Base-by-base conservation (phyloP, 2,113 vertebrate genomes). In the Penelope pileata region DNA sequence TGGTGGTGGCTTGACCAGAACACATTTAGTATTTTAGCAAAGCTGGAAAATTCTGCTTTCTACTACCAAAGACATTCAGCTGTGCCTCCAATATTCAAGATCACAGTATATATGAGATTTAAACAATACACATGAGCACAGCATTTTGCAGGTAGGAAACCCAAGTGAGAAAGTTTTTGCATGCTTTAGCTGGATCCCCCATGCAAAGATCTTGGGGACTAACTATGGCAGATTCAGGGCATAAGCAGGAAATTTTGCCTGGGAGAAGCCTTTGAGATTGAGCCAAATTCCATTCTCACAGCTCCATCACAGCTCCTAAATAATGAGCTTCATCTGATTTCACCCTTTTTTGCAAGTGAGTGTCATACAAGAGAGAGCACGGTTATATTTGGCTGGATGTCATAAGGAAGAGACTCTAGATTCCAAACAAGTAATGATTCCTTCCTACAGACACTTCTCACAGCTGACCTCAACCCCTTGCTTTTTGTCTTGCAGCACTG, bases 401-500 rank as follows among this genome's bases (percentile, higher is more conserved):
- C 53, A 68, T 0, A 42, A 19, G 26, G n/a, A 56, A 73, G 29
- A 72, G 80, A 27, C 0, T 1, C 26, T 1, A 1, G 30, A 70
- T 60, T 56, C 13, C 32, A 21, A 48, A 21, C 26, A 32, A 26
- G n/a, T 3, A 17, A 36, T 2, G 1, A 29, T 18, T 47, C 29
- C 30, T 69, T 77, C 59, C 79, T 38, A 42, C 7, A 67, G 36
- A 15, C 30, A 32, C 36, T 9, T 72, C 17, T 79, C 27, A 23
- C 0, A 4, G 13, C 30, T 58, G 59, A 27, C 62, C 88, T 83
- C 50, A 64, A 14, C n/a, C 66, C 18, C 8, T 11, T 69, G 62
- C 21, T 36, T 90, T 85, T 59, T 90, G 7, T 53, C 93, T 88
- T 85, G 68, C 92, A 99, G 99, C 99, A 5, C 95, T 99, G 86